These are phyloP conservation scores for Amphiura filiformis DNA, from an alignment of 35 echinoderm and acorn worm species.

Conservation along the genomic window DNA sequence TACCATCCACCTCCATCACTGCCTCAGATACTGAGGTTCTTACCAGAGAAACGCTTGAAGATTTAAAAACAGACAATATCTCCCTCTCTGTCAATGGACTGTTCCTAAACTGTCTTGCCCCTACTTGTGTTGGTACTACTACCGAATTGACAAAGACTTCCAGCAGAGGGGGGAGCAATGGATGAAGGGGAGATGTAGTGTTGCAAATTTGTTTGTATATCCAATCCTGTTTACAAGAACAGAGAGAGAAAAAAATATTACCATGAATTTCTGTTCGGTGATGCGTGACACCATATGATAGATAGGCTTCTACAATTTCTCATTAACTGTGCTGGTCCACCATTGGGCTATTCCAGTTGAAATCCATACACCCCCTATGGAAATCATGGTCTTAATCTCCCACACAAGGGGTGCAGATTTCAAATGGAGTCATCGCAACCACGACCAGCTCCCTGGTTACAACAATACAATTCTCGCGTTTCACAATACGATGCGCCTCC, in stretches of 20 bases:
- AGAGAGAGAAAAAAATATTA: background rate
- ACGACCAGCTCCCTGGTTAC: too few species aligned
- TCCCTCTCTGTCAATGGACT: conserved; percentile 81
- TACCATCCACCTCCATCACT: conserved; percentile 20
- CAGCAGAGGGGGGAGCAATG: conserved; percentile 84
- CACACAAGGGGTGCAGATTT: too few species aligned
- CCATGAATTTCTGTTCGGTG: too few species aligned
- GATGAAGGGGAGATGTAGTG: conserved; percentile 77
- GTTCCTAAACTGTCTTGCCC: conserved; percentile 65
- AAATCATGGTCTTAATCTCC: too few species aligned
- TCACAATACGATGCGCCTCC: too few species aligned
- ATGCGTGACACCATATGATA: background rate
- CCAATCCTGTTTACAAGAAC: conserved; percentile 74
- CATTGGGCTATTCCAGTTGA: too few species aligned
- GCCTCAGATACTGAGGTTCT: conserved; percentile 11
- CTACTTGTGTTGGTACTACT: conserved; percentile 72
- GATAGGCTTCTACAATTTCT: background rate
- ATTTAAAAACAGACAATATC: conserved; percentile 81
- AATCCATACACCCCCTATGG: too few species aligned
- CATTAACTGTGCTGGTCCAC: background rate
- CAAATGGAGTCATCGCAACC: too few species aligned
- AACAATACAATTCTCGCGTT: too few species aligned
- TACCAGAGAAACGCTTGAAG: conserved; percentile 52
- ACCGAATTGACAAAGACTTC: conserved; percentile 84
- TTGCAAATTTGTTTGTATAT: conserved; percentile 93